phyloP scores from a whole-genome alignment of 1,140 invertebrate species.

The Drosophila sucinea region DNA sequence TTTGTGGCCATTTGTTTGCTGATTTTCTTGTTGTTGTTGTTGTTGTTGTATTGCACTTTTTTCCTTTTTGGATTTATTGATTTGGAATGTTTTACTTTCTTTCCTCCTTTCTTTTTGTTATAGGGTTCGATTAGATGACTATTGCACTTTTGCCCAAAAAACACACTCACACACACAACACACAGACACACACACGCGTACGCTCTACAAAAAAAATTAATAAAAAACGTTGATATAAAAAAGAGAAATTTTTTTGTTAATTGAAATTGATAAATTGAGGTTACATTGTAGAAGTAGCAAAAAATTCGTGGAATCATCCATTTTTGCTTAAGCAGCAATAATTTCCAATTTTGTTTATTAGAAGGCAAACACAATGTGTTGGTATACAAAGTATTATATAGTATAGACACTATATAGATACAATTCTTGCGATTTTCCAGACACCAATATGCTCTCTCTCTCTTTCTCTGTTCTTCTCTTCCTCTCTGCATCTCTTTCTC shows the following conservation, averaged over 20 bases:
- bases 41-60: conserved; percentile 45
- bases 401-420: conserved; percentile 23
- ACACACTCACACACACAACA: neutral
- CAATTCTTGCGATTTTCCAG: conserved; percentile 19
- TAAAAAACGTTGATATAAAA: conserved; percentile 7
- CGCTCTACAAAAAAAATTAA: conserved; percentile 30
- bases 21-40: conserved; percentile 29
- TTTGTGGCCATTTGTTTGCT: conserved; percentile 21
- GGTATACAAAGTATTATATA: conserved; percentile 2
- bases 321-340: conserved; percentile 20
- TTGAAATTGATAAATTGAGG: conserved; percentile 31
- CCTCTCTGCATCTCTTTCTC: conserved; percentile 6
- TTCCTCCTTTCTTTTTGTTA: conserved; percentile 21
- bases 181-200: conserved; percentile 2
- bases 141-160: conserved; percentile 58
- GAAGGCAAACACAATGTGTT: neutral
- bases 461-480: neutral
- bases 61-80: conserved; percentile 30
- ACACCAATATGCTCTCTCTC: conserved; percentile 30
- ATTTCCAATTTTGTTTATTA: conserved; percentile 10
- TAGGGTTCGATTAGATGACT: conserved; percentile 42
- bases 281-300: conserved; percentile 23
- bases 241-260: neutral
- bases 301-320: neutral
- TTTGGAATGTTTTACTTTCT: conserved; percentile 15